Evolutionary conservation across 2,797 vertebrate species (phyloP).

Genomic region (Chaunax sp.): DNA sequence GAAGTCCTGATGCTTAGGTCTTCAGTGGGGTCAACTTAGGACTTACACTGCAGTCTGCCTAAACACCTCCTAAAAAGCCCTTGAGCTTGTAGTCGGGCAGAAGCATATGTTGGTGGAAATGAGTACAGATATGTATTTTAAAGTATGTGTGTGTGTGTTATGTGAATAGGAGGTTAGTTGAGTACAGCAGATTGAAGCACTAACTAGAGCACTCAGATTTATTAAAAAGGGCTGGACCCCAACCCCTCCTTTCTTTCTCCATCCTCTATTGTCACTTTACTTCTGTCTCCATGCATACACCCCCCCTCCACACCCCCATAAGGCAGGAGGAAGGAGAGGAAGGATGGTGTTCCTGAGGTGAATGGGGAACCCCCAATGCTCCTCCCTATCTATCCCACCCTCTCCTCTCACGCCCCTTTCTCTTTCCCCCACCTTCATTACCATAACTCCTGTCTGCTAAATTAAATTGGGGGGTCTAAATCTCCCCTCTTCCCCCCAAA

Average conservation of each 20-base stretch:
- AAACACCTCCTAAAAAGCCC: conserved; percentile 72
- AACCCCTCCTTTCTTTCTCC: conserved; percentile 46
- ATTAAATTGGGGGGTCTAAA: conserved; percentile 82
- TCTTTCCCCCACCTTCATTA: conserved; percentile 72
- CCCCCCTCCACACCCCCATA: conserved; percentile 52
- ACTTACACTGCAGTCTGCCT: conserved; percentile 1
- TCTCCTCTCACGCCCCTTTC: conserved; percentile 45
- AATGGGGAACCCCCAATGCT: conserved; percentile 61
- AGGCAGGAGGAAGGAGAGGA: conserved; percentile 48
- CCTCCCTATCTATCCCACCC: conserved; percentile 41
- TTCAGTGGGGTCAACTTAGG: no score
- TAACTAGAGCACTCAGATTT: conserved; percentile 86
- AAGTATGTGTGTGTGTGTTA: conserved; percentile 31
- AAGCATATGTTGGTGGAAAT: conserved; percentile 72
- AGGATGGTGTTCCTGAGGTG: conserved; percentile 79
- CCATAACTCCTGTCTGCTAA: conserved; percentile 82
- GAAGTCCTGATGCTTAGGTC: no score
- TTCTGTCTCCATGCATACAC: conserved; percentile 74
- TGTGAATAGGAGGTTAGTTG: conserved; percentile 66
- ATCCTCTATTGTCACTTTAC: conserved; percentile 79
- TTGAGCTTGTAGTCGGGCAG: conserved; percentile 59
- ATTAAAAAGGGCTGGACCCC: conserved; percentile 81
- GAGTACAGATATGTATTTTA: conserved; percentile 70
- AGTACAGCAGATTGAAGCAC: conserved; percentile 81
- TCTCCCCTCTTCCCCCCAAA: conserved; percentile 58